A percentile compares a stretch with the other conserved stretches of the same genome.
Evolutionary conservation across 2,888 invertebrate genomes (phyloP).

Genomic region (Glaucopsyche alexis): DNA sequence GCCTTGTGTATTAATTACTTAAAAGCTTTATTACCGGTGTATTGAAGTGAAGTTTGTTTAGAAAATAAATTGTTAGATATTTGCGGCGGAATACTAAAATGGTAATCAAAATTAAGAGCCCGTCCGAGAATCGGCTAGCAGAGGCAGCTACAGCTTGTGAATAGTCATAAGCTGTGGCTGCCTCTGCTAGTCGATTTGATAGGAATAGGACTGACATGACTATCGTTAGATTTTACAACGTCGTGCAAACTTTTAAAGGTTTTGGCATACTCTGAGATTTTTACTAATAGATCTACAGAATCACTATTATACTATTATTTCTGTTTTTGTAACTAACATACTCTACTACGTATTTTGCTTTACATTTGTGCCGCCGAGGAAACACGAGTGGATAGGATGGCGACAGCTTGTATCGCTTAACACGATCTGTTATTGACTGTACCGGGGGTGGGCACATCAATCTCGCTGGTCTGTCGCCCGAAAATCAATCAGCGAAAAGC

Average conservation of each 20-base stretch:
- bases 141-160: too few relatives aligned
- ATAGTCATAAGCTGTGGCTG: background rate
- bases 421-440: background rate
- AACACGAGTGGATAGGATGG: background rate
- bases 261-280: too few relatives aligned
- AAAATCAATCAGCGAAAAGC: conserved; percentile 50
- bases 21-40: background rate
- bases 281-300: too few relatives aligned
- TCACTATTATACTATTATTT: too few relatives aligned
- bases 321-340: too few relatives aligned
- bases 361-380: too few relatives aligned
- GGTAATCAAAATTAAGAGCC: background rate
- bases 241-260: too few relatives aligned
- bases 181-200: too few relatives aligned
- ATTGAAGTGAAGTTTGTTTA: background rate
- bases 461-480: conserved; percentile 47
- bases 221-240: too few relatives aligned
- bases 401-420: background rate
- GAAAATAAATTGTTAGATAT: background rate
- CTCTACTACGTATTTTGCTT: too few relatives aligned
- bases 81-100: background rate
- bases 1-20: background rate
- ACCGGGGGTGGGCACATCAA: conserved; percentile 42
- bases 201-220: too few relatives aligned
- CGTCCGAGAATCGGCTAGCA: too few relatives aligned